Percentiles rank a stretch among this genome's conserved stretches.
These are phyloP conservation scores for Theristicus caerulescens DNA, from an alignment of 2,113 vertebrate species.

Conservation along the genomic window DNA sequence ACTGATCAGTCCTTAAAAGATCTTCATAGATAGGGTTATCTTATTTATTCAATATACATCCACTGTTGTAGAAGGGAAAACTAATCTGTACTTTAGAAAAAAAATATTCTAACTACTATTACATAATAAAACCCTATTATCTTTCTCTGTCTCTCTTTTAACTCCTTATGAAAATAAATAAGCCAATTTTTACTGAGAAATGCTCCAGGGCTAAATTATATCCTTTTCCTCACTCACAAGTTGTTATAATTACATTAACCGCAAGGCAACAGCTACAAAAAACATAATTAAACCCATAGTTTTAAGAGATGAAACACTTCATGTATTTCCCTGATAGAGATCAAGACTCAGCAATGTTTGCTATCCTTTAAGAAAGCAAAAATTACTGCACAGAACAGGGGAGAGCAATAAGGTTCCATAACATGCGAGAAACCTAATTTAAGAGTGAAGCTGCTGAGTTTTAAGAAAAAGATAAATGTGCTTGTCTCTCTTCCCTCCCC, in stretches of 20 bases:
- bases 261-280: constrained; percentile 15
- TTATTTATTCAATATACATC: neutral
- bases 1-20: neutral
- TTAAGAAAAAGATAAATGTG: constrained; percentile 58
- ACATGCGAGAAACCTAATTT: neutral
- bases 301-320: constrained; percentile 18
- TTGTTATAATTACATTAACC: constrained; percentile 43
- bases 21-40: neutral
- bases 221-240: neutral
- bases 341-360: neutral
- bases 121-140: neutral
- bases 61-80: neutral
- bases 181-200: neutral
- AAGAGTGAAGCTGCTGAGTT: constrained; percentile 30
- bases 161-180: constrained; percentile 5
- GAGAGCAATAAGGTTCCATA: neutral
- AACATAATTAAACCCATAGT: constrained; percentile 31
- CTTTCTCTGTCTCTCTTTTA: neutral
- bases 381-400: neutral
- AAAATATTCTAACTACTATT: neutral
- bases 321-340: neutral
- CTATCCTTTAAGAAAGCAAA: constrained; percentile 8
- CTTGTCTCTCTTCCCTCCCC: neutral
- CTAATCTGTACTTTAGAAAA: neutral
- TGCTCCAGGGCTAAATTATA: constrained; percentile 31